phyloP scores from a whole-genome alignment of 2,797 vertebrate species.

The Sebastes hubbsi region DNA sequence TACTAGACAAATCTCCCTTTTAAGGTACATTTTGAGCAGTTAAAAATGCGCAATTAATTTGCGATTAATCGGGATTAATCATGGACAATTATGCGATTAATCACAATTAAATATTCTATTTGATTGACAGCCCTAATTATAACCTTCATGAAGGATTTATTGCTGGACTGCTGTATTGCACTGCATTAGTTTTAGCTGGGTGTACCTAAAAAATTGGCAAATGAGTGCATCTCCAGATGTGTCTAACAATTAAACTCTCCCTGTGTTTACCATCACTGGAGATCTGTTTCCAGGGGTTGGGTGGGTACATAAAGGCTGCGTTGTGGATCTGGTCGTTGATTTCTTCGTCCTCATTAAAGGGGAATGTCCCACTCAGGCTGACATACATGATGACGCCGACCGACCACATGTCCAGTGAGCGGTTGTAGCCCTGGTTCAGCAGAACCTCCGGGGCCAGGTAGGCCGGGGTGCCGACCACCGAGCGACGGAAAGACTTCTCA shows the following conservation, averaged over 20 bases:
- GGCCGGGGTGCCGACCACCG: constrained; percentile 92
- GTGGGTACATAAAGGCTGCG: constrained; percentile 94
- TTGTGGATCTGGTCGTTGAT: constrained; percentile 97
- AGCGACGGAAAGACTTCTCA: constrained; percentile 93
- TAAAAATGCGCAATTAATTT: too few relatives aligned
- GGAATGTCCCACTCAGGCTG: constrained; percentile 93
- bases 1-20: too few relatives aligned
- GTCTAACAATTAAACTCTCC: not conserved
- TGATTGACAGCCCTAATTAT: too few relatives aligned
- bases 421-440: constrained; percentile 94
- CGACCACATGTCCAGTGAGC: constrained; percentile 95
- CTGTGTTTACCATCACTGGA: constrained; percentile 86
- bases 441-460: constrained; percentile 93
- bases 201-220: not conserved
- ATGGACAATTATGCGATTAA: too few relatives aligned
- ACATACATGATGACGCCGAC: constrained; percentile 96
- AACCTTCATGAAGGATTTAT: not conserved
- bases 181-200: not conserved
- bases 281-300: constrained; percentile 92
- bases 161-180: not conserved
- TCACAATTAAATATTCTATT: too few relatives aligned
- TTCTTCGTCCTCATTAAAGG: constrained; percentile 95
- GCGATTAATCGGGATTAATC: too few relatives aligned
- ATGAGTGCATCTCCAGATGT: not conserved
- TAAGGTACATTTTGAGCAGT: too few relatives aligned